These are phyloP conservation scores for Taurulus bubalis DNA, from an alignment of 2,113 vertebrate species.

Conservation along the genomic window DNA sequence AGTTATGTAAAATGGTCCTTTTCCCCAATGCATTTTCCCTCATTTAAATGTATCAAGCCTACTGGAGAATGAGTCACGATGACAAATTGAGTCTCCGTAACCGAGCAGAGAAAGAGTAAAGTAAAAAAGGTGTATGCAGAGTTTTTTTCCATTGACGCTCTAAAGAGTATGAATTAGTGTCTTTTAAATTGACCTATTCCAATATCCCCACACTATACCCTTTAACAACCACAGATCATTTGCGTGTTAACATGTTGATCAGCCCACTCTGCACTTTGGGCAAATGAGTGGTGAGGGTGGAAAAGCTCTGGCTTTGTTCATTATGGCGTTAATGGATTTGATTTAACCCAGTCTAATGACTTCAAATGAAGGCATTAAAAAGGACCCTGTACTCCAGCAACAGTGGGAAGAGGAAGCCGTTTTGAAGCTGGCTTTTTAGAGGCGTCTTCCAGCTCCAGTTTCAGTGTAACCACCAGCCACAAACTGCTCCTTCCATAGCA, in stretches of 20 bases:
- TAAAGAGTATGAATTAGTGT: slow-evolving; percentile 4
- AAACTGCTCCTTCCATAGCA: slow-evolving; percentile 76
- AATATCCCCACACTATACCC: slow-evolving; percentile 15
- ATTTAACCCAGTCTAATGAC: slow-evolving; percentile 44
- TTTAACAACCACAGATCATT: slow-evolving; percentile 39
- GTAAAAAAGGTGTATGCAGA: not conserved
- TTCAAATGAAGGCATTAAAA: slow-evolving; percentile 63
- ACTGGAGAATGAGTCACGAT: slow-evolving; percentile 29
- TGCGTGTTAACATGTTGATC: slow-evolving; percentile 41
- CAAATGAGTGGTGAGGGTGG: slow-evolving; percentile 35
- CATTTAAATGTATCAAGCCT: slow-evolving; percentile 48
- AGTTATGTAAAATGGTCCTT: slow-evolving; percentile 20
- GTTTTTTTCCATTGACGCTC: slow-evolving; percentile 5
- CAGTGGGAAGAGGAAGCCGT: slow-evolving; percentile 17
- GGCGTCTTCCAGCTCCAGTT: slow-evolving; percentile 65
- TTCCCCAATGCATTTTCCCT: slow-evolving; percentile 22
- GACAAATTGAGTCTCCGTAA: slow-evolving; percentile 42
- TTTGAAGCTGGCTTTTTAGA: slow-evolving; percentile 51
- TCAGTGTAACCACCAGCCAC: slow-evolving; percentile 64
- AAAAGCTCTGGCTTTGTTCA: slow-evolving; percentile 54
- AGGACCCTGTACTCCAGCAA: slow-evolving; percentile 1
- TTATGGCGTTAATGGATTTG: slow-evolving; percentile 67
- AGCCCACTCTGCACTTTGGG: slow-evolving; percentile 18
- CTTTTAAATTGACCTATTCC: slow-evolving; percentile 38
- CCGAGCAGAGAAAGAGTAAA: slow-evolving; percentile 1